Base-by-base conservation (phyloP, 2,113 vertebrate species). In the Ciconia maguari region DNA sequence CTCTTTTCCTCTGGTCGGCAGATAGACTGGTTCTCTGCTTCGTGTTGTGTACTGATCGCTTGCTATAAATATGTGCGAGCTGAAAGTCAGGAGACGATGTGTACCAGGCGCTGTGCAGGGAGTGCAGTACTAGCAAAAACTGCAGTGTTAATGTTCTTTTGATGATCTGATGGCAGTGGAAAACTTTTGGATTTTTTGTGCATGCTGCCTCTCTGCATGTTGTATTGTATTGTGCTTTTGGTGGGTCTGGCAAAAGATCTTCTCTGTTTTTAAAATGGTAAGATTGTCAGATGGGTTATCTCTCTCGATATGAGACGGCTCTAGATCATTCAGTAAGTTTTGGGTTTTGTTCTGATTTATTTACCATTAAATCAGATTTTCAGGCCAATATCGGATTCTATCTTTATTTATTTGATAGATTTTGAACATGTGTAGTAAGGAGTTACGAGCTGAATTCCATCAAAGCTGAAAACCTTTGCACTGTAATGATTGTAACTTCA, bases 31-130 rank as follows among this genome's bases (percentile, higher is more conserved):
- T 11, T 52, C 32, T 18, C 21, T 3, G 49, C 51, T 52, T 25
- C 7, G 42, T 10, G 4, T 9, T 26, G 57, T 4, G 32, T 6
- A 0, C 27, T 15, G 21, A 1, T 19, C 5, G 4, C 85, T 78
- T 22, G 21, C 46, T 41, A 1, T 58, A 32, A 32, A 3, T 9
- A 1, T 0, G 10, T 16, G 78, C 13, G 2, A 6, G 42, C 51
- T 16, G 19, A 1, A 3, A 25, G n/a, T 34, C 38, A 4, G 70
- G 61, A 44, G 38, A 7, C 1, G 10, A 0, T 3, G 27, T 5
- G 42, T 27, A 55, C 21, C 41, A 27, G 46, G 52, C 14, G 27
- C 15, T 7, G 21, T 20, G 18, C 60, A 1, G 38, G 32, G 30
- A 70, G 2, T 9, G 1, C n/a, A 16, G 25, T 6, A 0, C 20